Evolutionary conservation across 2,888 invertebrate genomes (phyloP).

Genomic region (Cantharis rufa): DNA sequence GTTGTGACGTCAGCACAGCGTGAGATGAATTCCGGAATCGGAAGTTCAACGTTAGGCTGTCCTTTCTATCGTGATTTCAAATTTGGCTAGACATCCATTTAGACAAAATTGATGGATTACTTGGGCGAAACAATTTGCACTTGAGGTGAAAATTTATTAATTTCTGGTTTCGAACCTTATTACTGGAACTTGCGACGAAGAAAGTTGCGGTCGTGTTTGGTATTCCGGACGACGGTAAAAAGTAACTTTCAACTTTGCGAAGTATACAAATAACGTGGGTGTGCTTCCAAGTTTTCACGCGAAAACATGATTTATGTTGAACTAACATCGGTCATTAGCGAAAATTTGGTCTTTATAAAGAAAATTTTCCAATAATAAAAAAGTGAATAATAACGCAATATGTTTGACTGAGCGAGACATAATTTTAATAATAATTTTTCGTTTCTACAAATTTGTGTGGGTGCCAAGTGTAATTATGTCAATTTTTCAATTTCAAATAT

Average conservation of each 20-base stretch:
- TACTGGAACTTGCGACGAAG: background rate
- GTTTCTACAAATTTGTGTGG: constrained; percentile 13
- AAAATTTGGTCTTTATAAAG: background rate
- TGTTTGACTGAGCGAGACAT: background rate
- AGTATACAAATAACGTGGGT: background rate
- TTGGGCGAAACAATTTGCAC: background rate
- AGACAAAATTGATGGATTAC: constrained; percentile 6
- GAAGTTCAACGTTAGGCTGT: constrained; percentile 18
- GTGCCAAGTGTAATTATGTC: constrained; percentile 40
- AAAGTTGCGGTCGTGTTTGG: background rate
- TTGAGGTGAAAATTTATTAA: background rate
- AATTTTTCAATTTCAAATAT: constrained; percentile 45
- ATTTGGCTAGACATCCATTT: constrained; percentile 18
- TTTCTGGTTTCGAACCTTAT: background rate
- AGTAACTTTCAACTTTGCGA: background rate
- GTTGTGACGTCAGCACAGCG: constrained; percentile 46
- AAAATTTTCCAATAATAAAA: background rate
- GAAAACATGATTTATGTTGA: background rate
- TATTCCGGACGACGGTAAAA: background rate
- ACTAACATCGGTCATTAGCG: background rate
- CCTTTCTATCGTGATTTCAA: constrained; percentile 1
- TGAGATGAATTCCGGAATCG: constrained; percentile 42
- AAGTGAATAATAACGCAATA: background rate
- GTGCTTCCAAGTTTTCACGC: background rate
- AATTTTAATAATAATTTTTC: constrained; percentile 16